These are phyloP conservation scores for Drosophila seclusa DNA, from an alignment of 2,888 invertebrate genomes.

Conservation along the genomic window DNA sequence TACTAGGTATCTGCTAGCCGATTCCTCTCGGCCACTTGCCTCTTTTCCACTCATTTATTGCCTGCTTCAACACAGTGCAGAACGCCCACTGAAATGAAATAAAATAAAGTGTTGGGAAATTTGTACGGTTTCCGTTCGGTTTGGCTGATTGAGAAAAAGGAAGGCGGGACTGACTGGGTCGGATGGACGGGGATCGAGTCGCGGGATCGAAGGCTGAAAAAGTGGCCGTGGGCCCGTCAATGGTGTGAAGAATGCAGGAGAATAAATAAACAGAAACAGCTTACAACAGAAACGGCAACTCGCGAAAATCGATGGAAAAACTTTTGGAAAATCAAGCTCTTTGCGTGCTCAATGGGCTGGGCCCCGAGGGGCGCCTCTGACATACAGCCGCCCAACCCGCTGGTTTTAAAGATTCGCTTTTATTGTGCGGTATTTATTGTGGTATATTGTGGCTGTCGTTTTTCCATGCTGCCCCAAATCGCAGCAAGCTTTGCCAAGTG, in stretches of 20 bases:
- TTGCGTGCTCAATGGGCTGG: conserved; percentile 39
- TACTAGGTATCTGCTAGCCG: neutral
- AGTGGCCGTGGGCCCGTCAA: conserved; percentile 52
- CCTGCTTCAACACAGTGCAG: conserved; percentile 9
- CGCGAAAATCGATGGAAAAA: conserved; percentile 67
- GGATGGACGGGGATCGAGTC: conserved; percentile 3
- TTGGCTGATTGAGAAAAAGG: conserved; percentile 40
- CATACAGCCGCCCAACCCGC: conserved; percentile 2
- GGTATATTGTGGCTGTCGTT: conserved; percentile 39
- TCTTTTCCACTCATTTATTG: conserved; percentile 38
- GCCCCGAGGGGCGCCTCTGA: conserved; percentile 10
- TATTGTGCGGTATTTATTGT: conserved; percentile 73
- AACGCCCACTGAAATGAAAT: conserved; percentile 71
- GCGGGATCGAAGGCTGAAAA: conserved; percentile 18
- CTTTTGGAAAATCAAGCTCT: conserved; percentile 62
- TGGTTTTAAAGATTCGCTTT: conserved; percentile 59
- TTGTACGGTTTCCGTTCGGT: conserved; percentile 48
- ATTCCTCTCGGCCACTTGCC: neutral
- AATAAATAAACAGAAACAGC: conserved; percentile 22
- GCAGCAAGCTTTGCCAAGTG: conserved; percentile 42
- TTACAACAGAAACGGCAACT: conserved; percentile 32
- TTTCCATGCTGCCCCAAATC: conserved; percentile 38
- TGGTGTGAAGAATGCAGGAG: conserved; percentile 64
- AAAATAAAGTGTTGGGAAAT: conserved; percentile 79
- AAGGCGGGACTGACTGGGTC: conserved; percentile 2